Base-by-base conservation (phyloP, 1,140 invertebrate species). In the Neuroterus valhalla region DNA sequence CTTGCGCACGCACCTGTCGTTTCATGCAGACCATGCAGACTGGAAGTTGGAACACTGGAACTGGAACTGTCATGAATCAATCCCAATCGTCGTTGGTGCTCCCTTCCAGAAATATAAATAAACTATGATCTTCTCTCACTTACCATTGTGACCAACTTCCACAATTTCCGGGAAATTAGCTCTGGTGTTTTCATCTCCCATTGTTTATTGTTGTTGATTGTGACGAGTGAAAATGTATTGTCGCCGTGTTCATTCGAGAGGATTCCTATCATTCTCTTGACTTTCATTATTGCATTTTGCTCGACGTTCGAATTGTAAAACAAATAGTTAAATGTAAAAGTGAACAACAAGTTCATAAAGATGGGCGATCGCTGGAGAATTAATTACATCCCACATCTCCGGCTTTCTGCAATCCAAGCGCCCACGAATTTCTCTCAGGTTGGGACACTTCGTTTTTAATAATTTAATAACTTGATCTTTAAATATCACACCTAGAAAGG, bases 91-190 rank as follows among this genome's bases (percentile, higher is more conserved):
- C 46, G 68, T 31, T 66, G 43, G 3, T 12, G 68, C 70, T 70
- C 10, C 10, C 74, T 68, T 17, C 45, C 14, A 15, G 52, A 79
- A 75, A 78, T 78, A 79, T 78, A 78, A 76, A 79, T 76, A 81
- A 77, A 78, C 50, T 75, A 76, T 76, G 71, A 38, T 75, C 17
- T 66, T 70, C 66, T 55, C 43, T 15, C 23, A 31, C 6, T 68
- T 21, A 14, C 26, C 46, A 45, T 45, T 62, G 50, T 23, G 42
- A 71, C 12, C 31, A 71, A 17, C 43, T 31, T 55, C 23, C 17
- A 62, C 31, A 43, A 44, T 19, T 71, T 55, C 43, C 55, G 15
- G 5, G 55, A 14, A 23, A 45, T 52, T 70, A 15, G 2, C 44
- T 19, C 19, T 2, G 0, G 5, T 48, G 15, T 21, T 48, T n/a